Evolutionary conservation across 1,140 invertebrate species (phyloP).

Genomic region (Drosophila parvula): DNA sequence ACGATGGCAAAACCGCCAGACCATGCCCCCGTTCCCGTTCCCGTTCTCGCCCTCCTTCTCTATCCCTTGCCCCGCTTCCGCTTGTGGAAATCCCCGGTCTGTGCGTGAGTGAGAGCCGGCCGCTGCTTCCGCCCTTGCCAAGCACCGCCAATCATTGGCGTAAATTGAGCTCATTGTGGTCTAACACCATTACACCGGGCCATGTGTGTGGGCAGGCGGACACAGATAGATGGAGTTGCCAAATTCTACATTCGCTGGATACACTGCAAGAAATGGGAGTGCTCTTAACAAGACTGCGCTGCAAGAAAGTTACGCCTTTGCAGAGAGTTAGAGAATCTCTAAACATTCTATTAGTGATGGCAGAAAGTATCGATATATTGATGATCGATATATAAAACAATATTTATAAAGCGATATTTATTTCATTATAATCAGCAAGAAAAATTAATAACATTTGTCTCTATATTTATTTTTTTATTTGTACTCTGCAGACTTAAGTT

Average conservation of each 20-base stretch:
- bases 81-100: background rate
- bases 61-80: background rate
- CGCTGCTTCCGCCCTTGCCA: slow-evolving; percentile 35
- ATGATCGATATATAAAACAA: too few species aligned
- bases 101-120: slow-evolving; percentile 32
- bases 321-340: too few species aligned
- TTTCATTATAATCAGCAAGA: too few species aligned
- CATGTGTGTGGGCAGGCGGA: slow-evolving; percentile 42
- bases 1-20: slow-evolving; percentile 22
- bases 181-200: slow-evolving; percentile 70
- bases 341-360: too few species aligned
- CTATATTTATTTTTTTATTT: too few species aligned
- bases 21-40: slow-evolving; percentile 3
- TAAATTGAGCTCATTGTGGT: slow-evolving; percentile 82
- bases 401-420: too few species aligned
- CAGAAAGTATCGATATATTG: too few species aligned
- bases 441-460: too few species aligned
- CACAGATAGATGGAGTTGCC: slow-evolving; percentile 52
- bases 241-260: slow-evolving; percentile 30
- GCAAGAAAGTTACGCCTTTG: background rate
- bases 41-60: background rate
- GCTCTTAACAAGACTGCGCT: background rate
- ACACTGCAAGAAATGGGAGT: slow-evolving; percentile 5
- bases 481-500: too few species aligned
- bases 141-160: slow-evolving; percentile 79